Base-by-base conservation (phyloP, 2,113 vertebrate genomes). In the Amblyornis subalaris region DNA sequence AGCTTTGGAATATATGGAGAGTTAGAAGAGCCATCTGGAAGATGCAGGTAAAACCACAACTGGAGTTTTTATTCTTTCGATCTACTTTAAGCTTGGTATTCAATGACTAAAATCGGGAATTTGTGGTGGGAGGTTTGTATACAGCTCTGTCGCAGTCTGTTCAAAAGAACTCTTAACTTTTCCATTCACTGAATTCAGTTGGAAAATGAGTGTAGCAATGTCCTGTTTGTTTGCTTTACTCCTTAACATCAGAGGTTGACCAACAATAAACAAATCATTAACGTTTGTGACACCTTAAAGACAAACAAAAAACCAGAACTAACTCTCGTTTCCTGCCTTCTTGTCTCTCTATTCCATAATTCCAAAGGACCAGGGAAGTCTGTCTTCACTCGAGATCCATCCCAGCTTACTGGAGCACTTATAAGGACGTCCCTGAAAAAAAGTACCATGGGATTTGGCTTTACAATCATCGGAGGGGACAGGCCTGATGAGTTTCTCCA, bases 401-500 rank as follows among this genome's bases (percentile, higher is more conserved):
- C 98, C 45, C 98, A 99, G 94, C 98, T 99, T 22, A 98, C 98
- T 94, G 99, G 99, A 60, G 96, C 98, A 10, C 97, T 99, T 36
- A 96, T 99, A 74, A 98, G 98, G 80, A 99, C 99, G 0, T 98
- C 99, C 0, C 96, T 99, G 54, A 98, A 98, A 57, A 99, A 99
- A 96, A 99, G 99, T 66, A 85, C 98, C 1, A 99, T 99, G 98
- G 99, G 99, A 7, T 99, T 99, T 89, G 99, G 99, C 47, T 99
- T 99, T 90, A 99, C 99, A 58, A 99, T 99, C 84, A 99, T 99
- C 7, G 99, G 99, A n/a, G 99, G 99, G 71, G 99, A 99, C 94
- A 98, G 99, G 50, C 99, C 99, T 8, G 99, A 99, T 44, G 99
- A 99, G 96, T 99, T 99, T 96, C 98, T 99, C 6, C 99, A 99